Base-by-base conservation (phyloP, 1,140 invertebrate species). In the Eupeodes corollae region DNA sequence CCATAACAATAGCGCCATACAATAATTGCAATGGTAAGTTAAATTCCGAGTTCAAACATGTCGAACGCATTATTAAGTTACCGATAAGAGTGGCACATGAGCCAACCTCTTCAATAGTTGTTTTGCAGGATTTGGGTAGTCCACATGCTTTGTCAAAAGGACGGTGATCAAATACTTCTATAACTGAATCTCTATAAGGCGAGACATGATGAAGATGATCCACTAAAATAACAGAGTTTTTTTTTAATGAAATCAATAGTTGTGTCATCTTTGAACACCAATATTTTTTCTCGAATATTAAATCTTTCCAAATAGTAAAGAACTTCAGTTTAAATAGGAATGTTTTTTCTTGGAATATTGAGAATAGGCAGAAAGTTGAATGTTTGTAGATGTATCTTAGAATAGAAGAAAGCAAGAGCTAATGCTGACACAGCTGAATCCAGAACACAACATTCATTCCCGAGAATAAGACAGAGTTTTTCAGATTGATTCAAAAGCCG, bases 151-250 rank as follows among this genome's bases (percentile, higher is more conserved):
- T 33, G 61, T 82, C 78, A 45, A 69, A 56, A 6, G 75, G 79
- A 54, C 83, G 75, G 69, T 90, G 86, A 73, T 90, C 87, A 56
- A 86, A 75, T 40, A 89, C 75, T 56, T 75, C 69, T 1, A 74
- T 61, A 2, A 88, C 78, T 34, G 56, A 40, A 46, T 80, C 69
- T 5, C 70, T 57, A 14, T 67, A 58, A 0, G 67, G 31, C 19
- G 84, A 69, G 1, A 77, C 72, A 69, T 90, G 84, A 68, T n/a
- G n/a, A n/a, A n/a, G n/a, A n/a, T 88, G 84, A 67, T 90, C 86
- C 6, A 89, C 85, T 12, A 90, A 58, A 15, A 79, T 75, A 15
- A 88, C 58, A 37, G 70, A 70, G 6, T 69, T 68, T 9, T 59
- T n/a, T 48, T 11, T 55, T 47, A 12, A 75, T 46, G 18, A 56